These are phyloP conservation scores for Agrenia bidenticulata DNA, from an alignment of 2,888 invertebrate genomes.

Conservation along the genomic window DNA sequence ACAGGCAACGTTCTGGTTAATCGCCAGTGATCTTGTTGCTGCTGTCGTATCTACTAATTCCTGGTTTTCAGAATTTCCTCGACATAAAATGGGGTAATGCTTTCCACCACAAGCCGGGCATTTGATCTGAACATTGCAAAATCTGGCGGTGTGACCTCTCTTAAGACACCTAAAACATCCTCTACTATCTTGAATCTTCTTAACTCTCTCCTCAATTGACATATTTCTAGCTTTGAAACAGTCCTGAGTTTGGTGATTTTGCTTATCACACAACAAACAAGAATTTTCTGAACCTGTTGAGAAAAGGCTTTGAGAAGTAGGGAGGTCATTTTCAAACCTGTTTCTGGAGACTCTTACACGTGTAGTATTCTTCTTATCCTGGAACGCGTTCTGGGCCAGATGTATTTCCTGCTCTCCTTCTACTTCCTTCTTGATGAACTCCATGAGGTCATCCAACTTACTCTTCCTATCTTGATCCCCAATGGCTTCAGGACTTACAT, in stretches of 20 bases:
- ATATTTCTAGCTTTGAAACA: neutral
- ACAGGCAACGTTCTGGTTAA: neutral
- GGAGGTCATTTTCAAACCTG: neutral
- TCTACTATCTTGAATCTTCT: neutral
- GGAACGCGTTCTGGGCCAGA: slow-evolving; percentile 9
- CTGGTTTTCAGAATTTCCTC: neutral
- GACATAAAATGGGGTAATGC: slow-evolving; percentile 20
- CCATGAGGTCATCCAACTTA: slow-evolving; percentile 1
- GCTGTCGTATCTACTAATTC: neutral
- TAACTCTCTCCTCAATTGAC: slow-evolving; percentile 3
- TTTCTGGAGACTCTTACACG: neutral
- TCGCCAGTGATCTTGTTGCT: slow-evolving; percentile 10
- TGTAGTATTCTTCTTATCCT: neutral
- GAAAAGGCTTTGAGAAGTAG: neutral
- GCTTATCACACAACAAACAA: slow-evolving; percentile 8
- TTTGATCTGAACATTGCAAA: slow-evolving; percentile 8
- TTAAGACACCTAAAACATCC: slow-evolving; percentile 15
- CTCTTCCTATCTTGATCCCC: slow-evolving; percentile 2
- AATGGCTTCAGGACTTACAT: neutral
- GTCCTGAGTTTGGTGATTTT: neutral
- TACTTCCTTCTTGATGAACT: slow-evolving; percentile 19
- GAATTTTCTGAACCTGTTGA: neutral
- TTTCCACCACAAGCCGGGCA: slow-evolving; percentile 7
- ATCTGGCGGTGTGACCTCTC: slow-evolving; percentile 6
- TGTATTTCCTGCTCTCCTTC: slow-evolving; percentile 7